Evolutionary conservation across 2,797 vertebrate genomes (phyloP), one percentile per base, ranked within the genome.

Genomic region (Enteromius viviparus): DNA sequence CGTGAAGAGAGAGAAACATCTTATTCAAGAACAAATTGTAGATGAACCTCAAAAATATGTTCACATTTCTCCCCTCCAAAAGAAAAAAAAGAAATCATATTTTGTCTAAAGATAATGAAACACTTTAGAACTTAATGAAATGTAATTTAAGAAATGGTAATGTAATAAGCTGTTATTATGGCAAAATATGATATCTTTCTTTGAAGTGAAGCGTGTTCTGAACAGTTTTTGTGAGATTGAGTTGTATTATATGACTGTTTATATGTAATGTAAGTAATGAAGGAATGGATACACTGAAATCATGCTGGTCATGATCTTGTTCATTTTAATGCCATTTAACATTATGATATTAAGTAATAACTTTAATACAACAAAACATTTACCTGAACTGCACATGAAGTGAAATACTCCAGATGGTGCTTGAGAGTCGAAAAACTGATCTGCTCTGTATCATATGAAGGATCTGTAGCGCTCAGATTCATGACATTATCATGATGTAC

Each of bases 301-400:
- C 76, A 80, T 80, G 78, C 78, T 80, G 78, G 65, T 60, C 78
- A 62, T 80, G 78, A 71, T 71, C 53, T n/a, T 47, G 53, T 62
- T 60, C 15, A 34, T 80, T 47, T 19, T 21, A 12, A 60, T 21
- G 11, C 12, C 23, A 45, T 21, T 70, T 26, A 21, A 45, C 4
- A 34, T n/a, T 32, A 37, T 23, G 14, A 53, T 14, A 29, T 42
- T 34, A 26, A 55, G 34, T 37, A 69, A 69, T 69, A 10, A 55
- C 51, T 29, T 58, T 29, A 19, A 14, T 66, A 26, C 4, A 80
- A 45, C 32, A 15, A 49, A 37, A 14, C 60, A 45, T 58, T 29
- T 40, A 58, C 17, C 19, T 80, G 34, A 42, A 53, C 32, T 68
- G 8, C 45, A 40, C 58, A 60, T 60, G n/a, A 11, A 60, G 23